Base-by-base conservation (phyloP, 2,888 invertebrate species). In the Protula sp. region DNA sequence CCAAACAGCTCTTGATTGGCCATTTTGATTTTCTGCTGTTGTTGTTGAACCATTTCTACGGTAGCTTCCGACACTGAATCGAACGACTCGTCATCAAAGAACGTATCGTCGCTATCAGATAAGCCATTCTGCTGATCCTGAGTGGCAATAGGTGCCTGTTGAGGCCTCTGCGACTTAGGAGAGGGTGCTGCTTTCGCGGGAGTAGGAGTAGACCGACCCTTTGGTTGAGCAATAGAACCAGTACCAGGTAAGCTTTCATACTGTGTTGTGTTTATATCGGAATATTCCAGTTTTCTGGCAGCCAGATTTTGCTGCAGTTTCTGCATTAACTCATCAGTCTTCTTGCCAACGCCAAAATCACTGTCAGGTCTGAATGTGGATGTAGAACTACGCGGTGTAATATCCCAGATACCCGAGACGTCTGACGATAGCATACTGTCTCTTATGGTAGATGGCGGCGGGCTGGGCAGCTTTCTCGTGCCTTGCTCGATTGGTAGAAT, bases 51-150 rank as follows among this genome's bases (percentile, higher is more conserved):
- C 14, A 14, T 24, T 22, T 47, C 28, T 22, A 24, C n/a, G 2
- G 51, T 38, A 4, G 31, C 47, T 19, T 60, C 55, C n/a, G 60
- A 56, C 50, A 50, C 47, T 5, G 63, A 61, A 47, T 68, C 65
- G 27, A 68, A 61, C 0, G 67, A 66, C 30, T 62, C 64, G 47
- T 69, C 69, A 54, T 69, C 69, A 29, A 68, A 64, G 53, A 58
- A 69, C 14, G 64, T 67, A 30, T 68, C 67, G 24, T 67, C 67
- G 55, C 63, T 63, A 30, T 63, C 64, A 22, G 57, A 54, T 45
- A 56, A 45, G n/a, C 26, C 30, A 28, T 27, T 29, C 5, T 38
- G 38, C 9, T 14, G 5, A n/a, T 55, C 45, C 26, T 31, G 4
- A 28, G 14, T n/a, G 47, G 56, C 4, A 50, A 19, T 9, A 50